Evolutionary conservation across 2,888 invertebrate species (phyloP).

Genomic region (Trissolcus japonicus): DNA sequence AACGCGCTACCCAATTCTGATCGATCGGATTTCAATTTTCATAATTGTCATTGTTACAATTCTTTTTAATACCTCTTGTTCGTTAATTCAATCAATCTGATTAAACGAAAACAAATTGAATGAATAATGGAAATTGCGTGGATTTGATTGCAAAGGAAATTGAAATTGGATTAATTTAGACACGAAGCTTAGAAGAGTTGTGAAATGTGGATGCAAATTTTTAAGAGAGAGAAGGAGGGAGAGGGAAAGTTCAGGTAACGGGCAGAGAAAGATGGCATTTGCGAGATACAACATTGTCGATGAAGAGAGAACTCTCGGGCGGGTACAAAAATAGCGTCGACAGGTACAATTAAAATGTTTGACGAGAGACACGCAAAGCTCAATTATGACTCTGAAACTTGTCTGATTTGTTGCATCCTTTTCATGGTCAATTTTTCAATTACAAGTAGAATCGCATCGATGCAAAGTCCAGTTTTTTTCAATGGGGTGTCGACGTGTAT

Average conservation of each 20-base stretch:
- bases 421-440: no score
- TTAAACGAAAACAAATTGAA: constrained; percentile 2
- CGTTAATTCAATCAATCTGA: no score
- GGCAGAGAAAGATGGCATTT: constrained; percentile 17
- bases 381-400: constrained; percentile 55
- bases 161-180: constrained; percentile 2
- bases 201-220: constrained; percentile 15
- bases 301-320: constrained; percentile 55
- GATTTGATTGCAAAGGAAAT: constrained; percentile 3
- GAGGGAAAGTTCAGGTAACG: no score
- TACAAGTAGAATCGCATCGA: no score
- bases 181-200: background rate
- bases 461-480: no score
- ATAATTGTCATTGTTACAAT: background rate
- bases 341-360: constrained; percentile 68
- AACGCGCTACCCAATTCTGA: constrained; percentile 1
- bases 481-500: background rate
- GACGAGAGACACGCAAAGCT: constrained; percentile 67
- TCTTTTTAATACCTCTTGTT: constrained; percentile 1
- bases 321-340: constrained; percentile 65
- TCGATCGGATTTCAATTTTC: no score
- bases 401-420: no score
- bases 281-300: constrained; percentile 41
- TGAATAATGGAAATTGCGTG: constrained; percentile 1
- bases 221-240: constrained; percentile 9